Evolutionary conservation across 2,797 vertebrate genomes (phyloP).

Genomic region (Erethizon dorsatum): DNA sequence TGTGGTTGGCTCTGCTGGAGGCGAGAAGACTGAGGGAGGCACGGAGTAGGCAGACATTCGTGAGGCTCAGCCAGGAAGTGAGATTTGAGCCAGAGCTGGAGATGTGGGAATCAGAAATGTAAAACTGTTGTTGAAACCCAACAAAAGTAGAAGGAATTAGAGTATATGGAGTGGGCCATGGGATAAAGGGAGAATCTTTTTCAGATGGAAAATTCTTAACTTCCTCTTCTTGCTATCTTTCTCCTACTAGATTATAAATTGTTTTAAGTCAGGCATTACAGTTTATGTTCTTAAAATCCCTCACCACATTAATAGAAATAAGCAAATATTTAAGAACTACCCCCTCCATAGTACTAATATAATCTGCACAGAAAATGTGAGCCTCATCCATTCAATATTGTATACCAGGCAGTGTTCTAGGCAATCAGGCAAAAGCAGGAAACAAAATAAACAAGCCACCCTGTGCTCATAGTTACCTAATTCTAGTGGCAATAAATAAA

Average conservation of each 20-base stretch:
- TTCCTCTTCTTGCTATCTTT: not conserved
- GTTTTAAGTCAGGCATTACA: not conserved
- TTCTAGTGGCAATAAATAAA: not conserved
- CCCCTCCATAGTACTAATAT: not conserved
- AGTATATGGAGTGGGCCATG: not conserved
- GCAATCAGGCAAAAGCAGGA: slow-evolving; percentile 12
- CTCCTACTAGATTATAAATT: not conserved
- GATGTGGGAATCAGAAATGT: not conserved
- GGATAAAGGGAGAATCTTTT: not conserved
- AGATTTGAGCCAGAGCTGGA: not conserved
- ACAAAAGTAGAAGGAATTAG: not conserved
- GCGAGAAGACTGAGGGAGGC: not conserved
- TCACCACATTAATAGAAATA: not conserved
- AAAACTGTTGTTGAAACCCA: not conserved
- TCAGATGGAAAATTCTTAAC: not conserved
- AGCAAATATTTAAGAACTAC: not conserved
- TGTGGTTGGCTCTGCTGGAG: not conserved
- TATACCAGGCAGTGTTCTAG: not conserved
- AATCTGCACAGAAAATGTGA: not conserved
- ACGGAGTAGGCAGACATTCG: not conserved
- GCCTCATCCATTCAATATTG: not conserved
- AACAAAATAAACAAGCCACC: not conserved
- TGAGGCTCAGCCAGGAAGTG: not conserved
- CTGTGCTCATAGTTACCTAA: not conserved
- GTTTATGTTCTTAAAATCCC: not conserved